Conservation (phyloP, 2,888 invertebrate species). For the Magallana nippona region DNA sequence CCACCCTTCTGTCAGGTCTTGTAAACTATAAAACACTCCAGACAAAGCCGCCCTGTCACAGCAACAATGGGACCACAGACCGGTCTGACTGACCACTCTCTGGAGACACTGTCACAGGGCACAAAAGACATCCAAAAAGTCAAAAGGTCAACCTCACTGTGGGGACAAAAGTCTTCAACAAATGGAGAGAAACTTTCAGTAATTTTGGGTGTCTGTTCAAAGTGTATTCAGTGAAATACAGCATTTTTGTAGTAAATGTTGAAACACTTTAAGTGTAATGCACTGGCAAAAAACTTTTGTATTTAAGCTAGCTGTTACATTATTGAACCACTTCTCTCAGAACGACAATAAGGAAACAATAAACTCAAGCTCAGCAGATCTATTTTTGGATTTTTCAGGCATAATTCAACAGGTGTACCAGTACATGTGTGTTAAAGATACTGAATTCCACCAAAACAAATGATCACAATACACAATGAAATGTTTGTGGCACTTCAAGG, state of each 20-base stretch:
- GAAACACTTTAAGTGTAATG: too few species aligned
- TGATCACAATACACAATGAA: not conserved
- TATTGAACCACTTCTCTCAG: too few species aligned
- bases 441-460: not conserved
- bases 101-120: not conserved
- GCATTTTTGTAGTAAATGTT: too few species aligned
- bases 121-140: conserved; percentile 23
- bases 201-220: too few species aligned
- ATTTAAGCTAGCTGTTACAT: too few species aligned
- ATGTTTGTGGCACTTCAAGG: not conserved
- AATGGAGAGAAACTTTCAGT: too few species aligned
- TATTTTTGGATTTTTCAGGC: too few species aligned
- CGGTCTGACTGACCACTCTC: not conserved
- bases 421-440: not conserved
- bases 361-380: too few species aligned
- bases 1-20: not conserved
- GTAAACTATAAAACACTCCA: conserved; percentile 6
- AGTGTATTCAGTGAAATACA: too few species aligned
- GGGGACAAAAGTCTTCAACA: too few species aligned
- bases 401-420: not conserved
- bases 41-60: not conserved
- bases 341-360: too few species aligned
- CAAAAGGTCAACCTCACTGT: not conserved
- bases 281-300: too few species aligned
- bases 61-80: not conserved